Conservation (phyloP, 2,888 invertebrate species). For the Liodrosophila aerea region DNA sequence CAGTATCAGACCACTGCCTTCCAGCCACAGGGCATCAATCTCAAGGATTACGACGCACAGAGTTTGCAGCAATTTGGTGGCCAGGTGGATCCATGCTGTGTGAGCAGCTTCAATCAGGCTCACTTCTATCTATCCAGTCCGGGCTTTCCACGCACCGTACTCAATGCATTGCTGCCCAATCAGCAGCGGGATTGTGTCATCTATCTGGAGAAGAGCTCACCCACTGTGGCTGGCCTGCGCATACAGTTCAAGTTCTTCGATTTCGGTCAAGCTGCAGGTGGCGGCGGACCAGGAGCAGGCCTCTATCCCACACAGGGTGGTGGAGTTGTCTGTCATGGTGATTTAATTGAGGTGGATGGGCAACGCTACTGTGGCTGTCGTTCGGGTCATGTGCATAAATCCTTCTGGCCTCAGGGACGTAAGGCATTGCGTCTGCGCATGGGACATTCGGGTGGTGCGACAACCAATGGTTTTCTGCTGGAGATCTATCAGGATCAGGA, state of each 20-base stretch:
- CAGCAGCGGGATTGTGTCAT: slow-evolving; percentile 83
- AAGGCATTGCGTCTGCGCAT: slow-evolving; percentile 83
- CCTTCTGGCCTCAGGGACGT: slow-evolving; percentile 77
- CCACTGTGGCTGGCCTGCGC: slow-evolving; percentile 83
- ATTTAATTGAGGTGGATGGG: slow-evolving; percentile 84
- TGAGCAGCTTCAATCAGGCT: slow-evolving; percentile 81
- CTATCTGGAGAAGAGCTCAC: slow-evolving; percentile 83
- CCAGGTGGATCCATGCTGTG: slow-evolving; percentile 81
- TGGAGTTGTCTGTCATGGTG: slow-evolving; percentile 81
- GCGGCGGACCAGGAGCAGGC: neutral
- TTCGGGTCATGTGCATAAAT: slow-evolving; percentile 76
- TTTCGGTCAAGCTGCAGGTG: slow-evolving; percentile 79
- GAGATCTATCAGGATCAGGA: slow-evolving; percentile 85
- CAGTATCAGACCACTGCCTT: slow-evolving; percentile 63
- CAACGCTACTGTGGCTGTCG: slow-evolving; percentile 85
- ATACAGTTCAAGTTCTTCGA: slow-evolving; percentile 84
- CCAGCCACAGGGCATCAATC: slow-evolving; percentile 41
- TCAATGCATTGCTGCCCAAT: slow-evolving; percentile 72
- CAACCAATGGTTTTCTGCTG: slow-evolving; percentile 84
- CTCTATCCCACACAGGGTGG: slow-evolving; percentile 6
- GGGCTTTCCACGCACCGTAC: slow-evolving; percentile 83
- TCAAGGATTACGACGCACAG: slow-evolving; percentile 61
- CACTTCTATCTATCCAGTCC: slow-evolving; percentile 84
- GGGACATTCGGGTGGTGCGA: slow-evolving; percentile 81
- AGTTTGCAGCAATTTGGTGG: slow-evolving; percentile 53